Percentiles rank a stretch among this genome's conserved stretches.
These are phyloP conservation scores for Lasioglossum albipes DNA, from an alignment of 1,140 invertebrate species.

Conservation along the genomic window DNA sequence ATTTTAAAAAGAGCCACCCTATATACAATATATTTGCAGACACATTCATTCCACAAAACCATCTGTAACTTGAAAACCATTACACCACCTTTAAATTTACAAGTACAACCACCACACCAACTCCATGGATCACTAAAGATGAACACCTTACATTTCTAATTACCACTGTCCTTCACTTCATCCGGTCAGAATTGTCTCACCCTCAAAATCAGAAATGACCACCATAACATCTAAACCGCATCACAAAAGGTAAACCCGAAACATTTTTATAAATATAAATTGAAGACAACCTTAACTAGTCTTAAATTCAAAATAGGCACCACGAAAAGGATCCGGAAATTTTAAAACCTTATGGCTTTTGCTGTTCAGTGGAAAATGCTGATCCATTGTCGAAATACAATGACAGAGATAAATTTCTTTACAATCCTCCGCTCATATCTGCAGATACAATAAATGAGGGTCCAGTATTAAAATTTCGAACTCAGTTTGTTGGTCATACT, in stretches of 20 bases:
- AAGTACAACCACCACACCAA: constrained; percentile 7
- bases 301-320: background rate
- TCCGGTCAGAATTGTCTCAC: constrained; percentile 31
- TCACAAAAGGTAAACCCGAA: constrained; percentile 35
- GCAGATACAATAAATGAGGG: constrained; percentile 44
- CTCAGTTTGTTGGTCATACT: constrained; percentile 29
- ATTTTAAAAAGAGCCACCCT: too few relatives aligned
- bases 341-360: constrained; percentile 53
- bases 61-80: background rate
- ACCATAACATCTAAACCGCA: background rate
- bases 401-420: constrained; percentile 35
- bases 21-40: background rate
- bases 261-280: background rate
- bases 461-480: constrained; percentile 55
- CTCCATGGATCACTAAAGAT: constrained; percentile 8
- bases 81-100: constrained; percentile 12
- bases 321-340: background rate
- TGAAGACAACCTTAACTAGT: background rate
- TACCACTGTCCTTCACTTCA: constrained; percentile 5
- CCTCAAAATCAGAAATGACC: constrained; percentile 5
- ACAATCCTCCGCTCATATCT: constrained; percentile 37
- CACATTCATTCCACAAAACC: constrained; percentile 22
- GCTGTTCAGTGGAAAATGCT: constrained; percentile 47
- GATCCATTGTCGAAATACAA: constrained; percentile 53
- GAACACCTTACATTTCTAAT: background rate